Evolutionary conservation across 2,113 vertebrate species (phyloP).

Genomic region (Chinchilla lanigera): DNA sequence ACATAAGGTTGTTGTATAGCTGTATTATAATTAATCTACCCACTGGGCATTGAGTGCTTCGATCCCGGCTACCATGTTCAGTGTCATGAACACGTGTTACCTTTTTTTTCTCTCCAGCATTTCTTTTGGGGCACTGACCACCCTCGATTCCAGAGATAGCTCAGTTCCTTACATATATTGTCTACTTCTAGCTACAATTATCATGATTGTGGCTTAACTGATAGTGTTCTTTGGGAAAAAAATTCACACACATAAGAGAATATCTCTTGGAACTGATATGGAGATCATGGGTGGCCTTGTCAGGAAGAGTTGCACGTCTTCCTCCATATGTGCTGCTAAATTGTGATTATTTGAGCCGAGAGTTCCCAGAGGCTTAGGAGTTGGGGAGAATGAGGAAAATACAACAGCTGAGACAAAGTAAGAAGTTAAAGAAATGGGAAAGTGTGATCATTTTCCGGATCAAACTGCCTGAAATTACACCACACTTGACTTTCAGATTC

Average conservation of each 20-base stretch:
- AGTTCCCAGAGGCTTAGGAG: neutral
- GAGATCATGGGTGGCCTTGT: accelerated
- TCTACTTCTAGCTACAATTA: neutral
- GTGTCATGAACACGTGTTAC: neutral
- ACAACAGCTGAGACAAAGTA: neutral
- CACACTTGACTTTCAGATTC: neutral
- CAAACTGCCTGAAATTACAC: neutral
- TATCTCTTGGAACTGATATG: neutral
- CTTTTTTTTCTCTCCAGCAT: neutral
- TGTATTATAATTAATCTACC: neutral
- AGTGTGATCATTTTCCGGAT: neutral
- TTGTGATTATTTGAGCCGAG: neutral
- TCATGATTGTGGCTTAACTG: neutral
- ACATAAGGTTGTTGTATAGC: neutral
- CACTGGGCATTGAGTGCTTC: neutral
- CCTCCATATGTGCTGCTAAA: neutral
- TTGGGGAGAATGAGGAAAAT: neutral
- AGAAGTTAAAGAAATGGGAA: neutral
- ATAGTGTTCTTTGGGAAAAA: neutral
- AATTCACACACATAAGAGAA: neutral
- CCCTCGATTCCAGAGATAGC: neutral
- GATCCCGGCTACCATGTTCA: neutral
- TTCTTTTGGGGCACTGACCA: neutral
- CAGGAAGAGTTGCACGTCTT: neutral
- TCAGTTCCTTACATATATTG: neutral